A percentile compares a stretch with the other conserved stretches of the same genome.
Conservation (phyloP, 2,888 invertebrate genomes). For the Noctua comes region DNA sequence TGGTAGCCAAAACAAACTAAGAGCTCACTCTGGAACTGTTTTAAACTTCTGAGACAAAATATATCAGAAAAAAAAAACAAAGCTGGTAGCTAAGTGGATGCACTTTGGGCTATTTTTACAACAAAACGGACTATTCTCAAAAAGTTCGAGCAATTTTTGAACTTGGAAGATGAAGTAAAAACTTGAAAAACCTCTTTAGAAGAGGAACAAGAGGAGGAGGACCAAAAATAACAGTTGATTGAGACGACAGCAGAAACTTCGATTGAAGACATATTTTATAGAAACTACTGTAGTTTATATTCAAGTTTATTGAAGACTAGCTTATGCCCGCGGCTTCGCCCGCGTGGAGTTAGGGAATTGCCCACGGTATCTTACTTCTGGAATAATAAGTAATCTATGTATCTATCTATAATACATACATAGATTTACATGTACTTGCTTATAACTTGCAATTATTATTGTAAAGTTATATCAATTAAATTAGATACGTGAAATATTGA, state of each 20-base stretch:
- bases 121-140: background rate
- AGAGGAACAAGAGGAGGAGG: background rate
- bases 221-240: background rate
- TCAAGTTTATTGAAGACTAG: too few relatives aligned
- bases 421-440: too few relatives aligned
- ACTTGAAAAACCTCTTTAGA: background rate
- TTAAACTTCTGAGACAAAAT: background rate
- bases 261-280: background rate
- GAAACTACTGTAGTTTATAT: background rate
- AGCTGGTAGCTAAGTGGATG: background rate
- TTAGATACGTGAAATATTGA: too few relatives aligned
- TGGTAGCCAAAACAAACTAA: background rate
- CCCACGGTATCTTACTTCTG: too few relatives aligned
- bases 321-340: too few relatives aligned
- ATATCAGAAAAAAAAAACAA: background rate
- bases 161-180: background rate
- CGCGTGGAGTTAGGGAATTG: too few relatives aligned
- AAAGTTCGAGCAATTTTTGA: background rate
- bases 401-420: too few relatives aligned
- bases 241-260: background rate
- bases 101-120: background rate
- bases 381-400: too few relatives aligned
- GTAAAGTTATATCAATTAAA: too few relatives aligned
- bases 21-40: background rate
- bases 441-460: too few relatives aligned